phyloP scores from a whole-genome alignment of 2,113 vertebrate genomes.

The Todiramphus saurophagus region DNA sequence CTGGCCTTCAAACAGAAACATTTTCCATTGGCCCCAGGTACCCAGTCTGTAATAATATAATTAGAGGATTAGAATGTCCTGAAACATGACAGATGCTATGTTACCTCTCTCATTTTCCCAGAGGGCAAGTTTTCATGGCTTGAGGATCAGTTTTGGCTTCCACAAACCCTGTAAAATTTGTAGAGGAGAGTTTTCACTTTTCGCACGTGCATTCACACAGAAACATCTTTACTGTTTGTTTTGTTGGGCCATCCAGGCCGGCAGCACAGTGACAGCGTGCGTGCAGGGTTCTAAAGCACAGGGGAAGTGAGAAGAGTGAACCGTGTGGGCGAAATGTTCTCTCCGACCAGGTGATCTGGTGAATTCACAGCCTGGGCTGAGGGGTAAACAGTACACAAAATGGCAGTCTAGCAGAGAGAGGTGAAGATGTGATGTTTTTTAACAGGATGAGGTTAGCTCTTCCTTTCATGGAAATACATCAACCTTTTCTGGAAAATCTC shows the following conservation, averaged over 20 bases:
- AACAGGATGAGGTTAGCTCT: slow-evolving; percentile 71
- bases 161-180: neutral
- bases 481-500: slow-evolving; percentile 26
- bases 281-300: neutral
- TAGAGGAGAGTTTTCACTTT: neutral
- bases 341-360: neutral
- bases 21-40: neutral
- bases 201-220: neutral
- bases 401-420: neutral
- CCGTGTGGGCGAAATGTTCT: slow-evolving; percentile 37
- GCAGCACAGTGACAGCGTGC: neutral
- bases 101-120: neutral
- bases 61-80: neutral
- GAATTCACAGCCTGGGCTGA: neutral
- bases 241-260: neutral
- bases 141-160: neutral
- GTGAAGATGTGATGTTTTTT: neutral
- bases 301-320: slow-evolving; percentile 41
- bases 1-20: neutral
- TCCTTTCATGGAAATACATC: slow-evolving; percentile 40
- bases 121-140: neutral
- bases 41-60: neutral
- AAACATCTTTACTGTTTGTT: neutral
- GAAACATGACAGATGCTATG: neutral
- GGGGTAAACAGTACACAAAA: neutral